Percentiles rank a stretch among this genome's conserved stretches.
phyloP scores from a whole-genome alignment of 2,888 invertebrate genomes.

The Microplitis manilae region DNA sequence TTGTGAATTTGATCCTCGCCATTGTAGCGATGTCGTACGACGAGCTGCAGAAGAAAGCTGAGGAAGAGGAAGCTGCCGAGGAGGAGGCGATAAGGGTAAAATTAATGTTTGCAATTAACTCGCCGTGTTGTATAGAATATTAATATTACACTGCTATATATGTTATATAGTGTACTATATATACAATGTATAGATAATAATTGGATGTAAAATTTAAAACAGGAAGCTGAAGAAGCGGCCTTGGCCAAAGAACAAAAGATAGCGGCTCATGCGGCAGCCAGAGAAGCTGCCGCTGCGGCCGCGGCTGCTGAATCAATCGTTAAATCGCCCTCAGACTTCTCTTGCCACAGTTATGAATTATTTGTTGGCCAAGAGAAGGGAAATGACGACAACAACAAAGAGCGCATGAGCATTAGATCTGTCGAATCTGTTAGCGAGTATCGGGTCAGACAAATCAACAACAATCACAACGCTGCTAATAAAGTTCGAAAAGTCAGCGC shows the following conservation, averaged over 20 bases:
- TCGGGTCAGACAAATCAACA: slow-evolving; percentile 69
- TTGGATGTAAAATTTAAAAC: slow-evolving; percentile 38
- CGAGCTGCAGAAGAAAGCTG: slow-evolving; percentile 97
- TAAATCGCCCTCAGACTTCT: slow-evolving; percentile 93
- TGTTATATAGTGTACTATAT: neutral
- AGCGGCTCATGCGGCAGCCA: slow-evolving; percentile 79
- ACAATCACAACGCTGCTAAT: slow-evolving; percentile 71
- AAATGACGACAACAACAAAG: slow-evolving; percentile 91
- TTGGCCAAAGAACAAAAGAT: slow-evolving; percentile 79
- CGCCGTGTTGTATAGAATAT: neutral
- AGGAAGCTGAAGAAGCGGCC: slow-evolving; percentile 91
- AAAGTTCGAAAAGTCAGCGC: slow-evolving; percentile 94
- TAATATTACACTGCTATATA: neutral
- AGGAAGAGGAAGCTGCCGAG: slow-evolving; percentile 95
- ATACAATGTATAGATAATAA: neutral
- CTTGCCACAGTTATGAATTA: slow-evolving; percentile 92
- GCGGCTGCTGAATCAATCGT: slow-evolving; percentile 78
- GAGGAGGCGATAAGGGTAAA: slow-evolving; percentile 91
- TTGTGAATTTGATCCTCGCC: slow-evolving; percentile 98
- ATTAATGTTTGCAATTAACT: slow-evolving; percentile 26
- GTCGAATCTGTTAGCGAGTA: slow-evolving; percentile 93
- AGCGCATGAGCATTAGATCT: slow-evolving; percentile 92
- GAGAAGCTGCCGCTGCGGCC: slow-evolving; percentile 69
- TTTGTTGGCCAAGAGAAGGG: slow-evolving; percentile 92
- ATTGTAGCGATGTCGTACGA: slow-evolving; percentile 99